phyloP scores from a whole-genome alignment of 2,113 vertebrate species.

The Boleophthalmus pectinirostris region DNA sequence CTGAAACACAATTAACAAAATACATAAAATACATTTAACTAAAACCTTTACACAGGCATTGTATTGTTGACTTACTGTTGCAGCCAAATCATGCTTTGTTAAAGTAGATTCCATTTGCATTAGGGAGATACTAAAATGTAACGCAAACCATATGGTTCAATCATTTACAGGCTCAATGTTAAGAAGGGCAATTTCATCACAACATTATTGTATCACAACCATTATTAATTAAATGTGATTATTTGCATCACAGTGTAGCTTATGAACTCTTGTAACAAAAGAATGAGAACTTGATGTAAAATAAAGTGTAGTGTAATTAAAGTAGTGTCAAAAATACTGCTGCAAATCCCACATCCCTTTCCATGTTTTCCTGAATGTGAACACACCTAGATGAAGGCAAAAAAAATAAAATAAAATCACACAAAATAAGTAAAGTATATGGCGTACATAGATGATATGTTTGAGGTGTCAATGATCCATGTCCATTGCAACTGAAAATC shows the following conservation, averaged over 20 bases:
- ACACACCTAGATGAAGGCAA: neutral
- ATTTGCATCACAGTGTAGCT: slow-evolving; percentile 48
- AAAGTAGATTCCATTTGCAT: neutral
- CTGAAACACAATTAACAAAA: slow-evolving; percentile 21
- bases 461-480: slow-evolving; percentile 17
- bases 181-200: slow-evolving; percentile 16
- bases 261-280: slow-evolving; percentile 48
- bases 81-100: slow-evolving; percentile 4
- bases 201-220: slow-evolving; percentile 27
- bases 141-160: slow-evolving; percentile 17
- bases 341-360: slow-evolving; percentile 31
- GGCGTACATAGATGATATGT: slow-evolving; percentile 44
- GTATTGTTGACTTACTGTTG: slow-evolving; percentile 2
- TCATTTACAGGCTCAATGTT: slow-evolving; percentile 27
- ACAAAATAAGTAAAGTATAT: slow-evolving; percentile 5
- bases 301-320: neutral
- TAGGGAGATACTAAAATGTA: slow-evolving; percentile 11
- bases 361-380: slow-evolving; percentile 20
- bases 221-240: slow-evolving; percentile 9
- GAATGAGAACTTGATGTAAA: neutral
- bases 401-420: slow-evolving; percentile 26
- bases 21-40: slow-evolving; percentile 8
- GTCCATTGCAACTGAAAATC: slow-evolving; percentile 5
- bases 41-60: slow-evolving; percentile 57
- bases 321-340: slow-evolving; percentile 41